phyloP scores from a whole-genome alignment of 2,888 invertebrate genomes.

The Aleiodes leptofemur region DNA sequence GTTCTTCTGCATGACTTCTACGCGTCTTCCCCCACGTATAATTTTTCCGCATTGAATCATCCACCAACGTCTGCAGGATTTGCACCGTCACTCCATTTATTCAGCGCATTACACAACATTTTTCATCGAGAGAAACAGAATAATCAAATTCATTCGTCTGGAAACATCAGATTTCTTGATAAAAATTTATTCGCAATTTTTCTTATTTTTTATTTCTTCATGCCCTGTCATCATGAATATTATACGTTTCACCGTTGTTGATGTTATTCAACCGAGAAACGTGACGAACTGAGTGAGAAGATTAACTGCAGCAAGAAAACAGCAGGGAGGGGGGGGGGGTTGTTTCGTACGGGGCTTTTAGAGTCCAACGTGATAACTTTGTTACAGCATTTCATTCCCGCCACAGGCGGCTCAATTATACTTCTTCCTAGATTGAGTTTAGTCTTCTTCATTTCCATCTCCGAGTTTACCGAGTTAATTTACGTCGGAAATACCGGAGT shows the following conservation, averaged over 20 bases:
- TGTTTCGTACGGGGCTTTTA: conserved; percentile 14
- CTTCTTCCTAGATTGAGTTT: conserved; percentile 17
- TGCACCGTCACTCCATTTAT: background rate
- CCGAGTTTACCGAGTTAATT: conserved; percentile 30
- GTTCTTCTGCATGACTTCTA: background rate
- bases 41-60: conserved; percentile 28
- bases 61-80: conserved; percentile 12
- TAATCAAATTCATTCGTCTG: background rate
- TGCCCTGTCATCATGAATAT: conserved; percentile 27
- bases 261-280: conserved; percentile 31
- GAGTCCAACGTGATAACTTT: conserved; percentile 38
- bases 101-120: no score
- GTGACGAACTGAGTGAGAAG: background rate
- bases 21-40: background rate
- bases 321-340: conserved; percentile 6
- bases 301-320: conserved; percentile 26
- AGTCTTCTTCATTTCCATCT: conserved; percentile 26
- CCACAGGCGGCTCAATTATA: conserved; percentile 34
- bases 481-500: background rate
- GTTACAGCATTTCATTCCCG: conserved; percentile 30
- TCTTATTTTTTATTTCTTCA: conserved; percentile 8
- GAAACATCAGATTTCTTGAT: background rate
- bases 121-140: background rate
- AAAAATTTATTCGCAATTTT: background rate
- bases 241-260: conserved; percentile 4